Percentiles rank a stretch among this genome's conserved stretches.
phyloP scores from a whole-genome alignment of 2,797 vertebrate species.

The Rhodeus uyekii region DNA sequence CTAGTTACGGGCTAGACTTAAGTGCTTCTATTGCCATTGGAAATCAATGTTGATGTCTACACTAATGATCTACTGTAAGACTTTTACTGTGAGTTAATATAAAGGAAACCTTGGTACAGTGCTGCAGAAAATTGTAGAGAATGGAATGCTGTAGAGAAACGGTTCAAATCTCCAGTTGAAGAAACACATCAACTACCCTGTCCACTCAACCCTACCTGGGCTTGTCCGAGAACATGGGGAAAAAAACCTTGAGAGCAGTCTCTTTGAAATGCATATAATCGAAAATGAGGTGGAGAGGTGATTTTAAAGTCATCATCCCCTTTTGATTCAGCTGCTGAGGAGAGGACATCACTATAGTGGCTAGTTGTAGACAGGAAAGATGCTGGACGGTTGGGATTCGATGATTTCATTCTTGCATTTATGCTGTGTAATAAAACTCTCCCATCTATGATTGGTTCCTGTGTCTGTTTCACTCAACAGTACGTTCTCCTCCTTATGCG shows the following conservation, averaged over 20 bases:
- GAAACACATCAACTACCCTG: slow-evolving; percentile 25
- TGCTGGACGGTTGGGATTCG: not conserved
- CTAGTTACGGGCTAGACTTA: slow-evolving; percentile 7
- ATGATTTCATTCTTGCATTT: slow-evolving; percentile 14
- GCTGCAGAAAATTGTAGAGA: slow-evolving; percentile 35
- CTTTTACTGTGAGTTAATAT: not conserved
- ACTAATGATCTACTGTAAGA: not conserved
- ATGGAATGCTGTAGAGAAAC: slow-evolving; percentile 33
- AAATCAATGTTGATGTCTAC: slow-evolving; percentile 6
- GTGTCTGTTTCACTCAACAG: slow-evolving; percentile 46
- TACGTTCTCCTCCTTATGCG: not conserved
- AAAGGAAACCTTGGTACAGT: slow-evolving; percentile 26
- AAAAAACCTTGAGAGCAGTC: slow-evolving; percentile 49
- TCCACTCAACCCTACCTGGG: not conserved
- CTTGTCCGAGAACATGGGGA: slow-evolving; percentile 3
- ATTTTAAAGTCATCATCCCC: slow-evolving; percentile 30
- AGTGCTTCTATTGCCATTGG: slow-evolving; percentile 9
- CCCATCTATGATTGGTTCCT: slow-evolving; percentile 38
- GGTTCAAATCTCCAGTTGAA: slow-evolving; percentile 13
- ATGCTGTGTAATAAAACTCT: slow-evolving; percentile 38
- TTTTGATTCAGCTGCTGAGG: not conserved
- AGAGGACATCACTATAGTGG: slow-evolving; percentile 21
- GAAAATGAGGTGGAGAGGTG: slow-evolving; percentile 48
- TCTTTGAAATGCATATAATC: slow-evolving; percentile 63
- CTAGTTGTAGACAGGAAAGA: slow-evolving; percentile 13